Base-by-base conservation (phyloP, 2,797 vertebrate genomes). In the Anomalospiza imberbis region DNA sequence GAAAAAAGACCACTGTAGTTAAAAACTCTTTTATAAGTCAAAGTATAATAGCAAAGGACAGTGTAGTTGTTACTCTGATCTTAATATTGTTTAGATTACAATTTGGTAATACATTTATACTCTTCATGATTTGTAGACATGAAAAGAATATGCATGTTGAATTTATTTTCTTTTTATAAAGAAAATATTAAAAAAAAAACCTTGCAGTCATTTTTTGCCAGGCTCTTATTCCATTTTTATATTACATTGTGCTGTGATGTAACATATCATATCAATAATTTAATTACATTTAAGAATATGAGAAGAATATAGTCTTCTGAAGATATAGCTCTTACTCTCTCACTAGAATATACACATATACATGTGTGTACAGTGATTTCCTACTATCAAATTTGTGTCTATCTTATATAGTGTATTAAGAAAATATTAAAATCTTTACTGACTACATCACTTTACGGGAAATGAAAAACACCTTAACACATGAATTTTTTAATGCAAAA, bases 161-260 rank as follows among this genome's bases (percentile, higher is more conserved):
- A 70, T 18, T 73, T 50, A 11, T 57, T 36, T 89, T 7, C 0
- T 17, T 74, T 65, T 82, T 17, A 12, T 24, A 45, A 73, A 70
- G 28, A 40, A 40, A 40, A 40, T 16, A 40, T 15, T 40, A 60
- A 62, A 36, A 48, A 45, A 68, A 85, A 87, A 54, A 50, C 17
- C 0, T 40, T 55, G 5, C 12, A 40, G 38, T 36, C 4, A 3
- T 31, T 32, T 83, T 82, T 77, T 71, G 7, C n/a, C 6, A 32
- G 4, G 4, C 3, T 50, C 1, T 51, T 76, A 32, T 34, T 2
- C 12, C 5, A 47, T 45, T 75, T 67, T 75, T 63, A 13, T 66
- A 25, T 74, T 57, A 11, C 0, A 0, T 42, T 51, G 25, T 13
- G 7, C 2, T 47, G 20, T 47, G 8, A 45, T 58, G 10, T 28